Evolutionary conservation across 1,140 invertebrate species (phyloP).

Genomic region (Tetranychus cinnabarinus): DNA sequence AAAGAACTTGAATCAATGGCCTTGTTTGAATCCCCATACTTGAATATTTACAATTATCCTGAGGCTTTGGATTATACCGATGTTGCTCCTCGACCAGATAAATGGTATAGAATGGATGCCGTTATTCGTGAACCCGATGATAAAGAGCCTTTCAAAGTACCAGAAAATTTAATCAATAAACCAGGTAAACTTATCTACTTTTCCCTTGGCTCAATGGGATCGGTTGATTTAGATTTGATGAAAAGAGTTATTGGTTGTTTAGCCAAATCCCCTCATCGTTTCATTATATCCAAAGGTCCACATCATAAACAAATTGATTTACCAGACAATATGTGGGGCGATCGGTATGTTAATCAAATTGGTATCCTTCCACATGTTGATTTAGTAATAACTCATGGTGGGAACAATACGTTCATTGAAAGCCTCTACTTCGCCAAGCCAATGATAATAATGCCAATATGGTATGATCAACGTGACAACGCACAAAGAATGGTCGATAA

Average conservation of each 20-base stretch:
- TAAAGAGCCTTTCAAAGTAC: conserved; percentile 1
- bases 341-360: neutral
- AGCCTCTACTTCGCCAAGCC: neutral
- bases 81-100: no score
- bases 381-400: conserved; percentile 18
- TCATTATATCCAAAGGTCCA: neutral
- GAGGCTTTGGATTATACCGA: no score
- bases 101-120: neutral
- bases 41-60: no score
- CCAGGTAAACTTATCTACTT: conserved; percentile 7
- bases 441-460: neutral
- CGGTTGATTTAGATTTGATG: conserved; percentile 6
- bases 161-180: neutral
- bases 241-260: neutral
- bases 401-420: conserved; percentile 1
- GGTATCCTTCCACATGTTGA: conserved; percentile 3
- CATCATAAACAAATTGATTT: neutral
- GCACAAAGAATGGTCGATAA: conserved; percentile 7
- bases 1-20: no score
- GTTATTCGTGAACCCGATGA: neutral
- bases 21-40: no score
- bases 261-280: neutral
- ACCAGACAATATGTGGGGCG: conserved; percentile 8
- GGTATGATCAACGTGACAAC: conserved; percentile 8
- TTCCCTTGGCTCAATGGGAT: conserved; percentile 11